Base-by-base conservation (phyloP, 2,113 vertebrate species). In the Oncorhynchus keta region DNA sequence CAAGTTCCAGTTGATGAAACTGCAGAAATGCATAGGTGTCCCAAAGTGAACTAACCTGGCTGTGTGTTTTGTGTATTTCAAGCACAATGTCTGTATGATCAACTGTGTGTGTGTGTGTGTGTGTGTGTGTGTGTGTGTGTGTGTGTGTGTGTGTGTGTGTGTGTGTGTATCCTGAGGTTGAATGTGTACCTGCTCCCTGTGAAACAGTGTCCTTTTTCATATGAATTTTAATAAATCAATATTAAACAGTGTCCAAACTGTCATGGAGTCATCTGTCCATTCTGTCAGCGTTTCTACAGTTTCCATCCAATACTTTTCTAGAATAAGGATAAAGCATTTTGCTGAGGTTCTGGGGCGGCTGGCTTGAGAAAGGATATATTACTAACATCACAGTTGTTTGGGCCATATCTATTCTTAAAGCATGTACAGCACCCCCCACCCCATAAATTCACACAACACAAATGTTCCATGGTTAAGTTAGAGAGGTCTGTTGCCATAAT, bases 141-240 rank as follows among this genome's bases (percentile, higher is more conserved):
- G 74, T 69, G 70, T 77, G 66, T 24, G 24, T 24, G 24, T 24
- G 24, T 24, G 24, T 24, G 24, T 24, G 24, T 24, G 73, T 65
- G 65, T 66, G 26, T 9, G 39, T 45, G 68, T 77, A 74, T 39
- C 66, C 59, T 78, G 39, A 59, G 82, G 72, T 74, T 69, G 18
- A 80, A 67, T 73, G 71, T 48, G 22, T 81, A 71, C 72, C 61
- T 18, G 68, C n/a, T 24, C 48, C 59, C 51, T 65, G 14, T 81
- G 71, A 82, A 76, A 81, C 65, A 66, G 72, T 82, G 57, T 67
- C 61, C 61, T 82, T 86, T 90, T 91, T 85, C 81, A 86, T 87
- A 81, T 83, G 76, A 85, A 86, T 80, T 51, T 18, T 81, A 73
- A 86, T 79, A 90, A 91, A 90, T 65, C 76, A 82, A 78, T 84